Base-by-base conservation (phyloP, 2,888 invertebrate species). In the Tromatobia lineatoria region DNA sequence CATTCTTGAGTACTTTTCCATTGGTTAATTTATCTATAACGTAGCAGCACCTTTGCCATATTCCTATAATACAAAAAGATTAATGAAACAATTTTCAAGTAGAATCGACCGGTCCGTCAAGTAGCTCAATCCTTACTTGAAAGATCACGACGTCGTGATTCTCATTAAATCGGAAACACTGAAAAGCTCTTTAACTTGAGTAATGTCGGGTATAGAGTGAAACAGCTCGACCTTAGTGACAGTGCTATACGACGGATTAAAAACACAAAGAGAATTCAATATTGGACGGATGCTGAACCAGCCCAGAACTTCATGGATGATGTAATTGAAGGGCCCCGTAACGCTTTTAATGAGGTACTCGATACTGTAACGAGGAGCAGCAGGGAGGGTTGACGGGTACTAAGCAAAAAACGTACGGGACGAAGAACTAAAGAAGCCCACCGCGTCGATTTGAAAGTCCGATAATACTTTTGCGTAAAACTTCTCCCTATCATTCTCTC, bases 301-400 rank as follows among this genome's bases (percentile, higher is more conserved):
- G 57, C 29, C 50, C 42, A 47, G 42, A 71, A 47, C 71, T 25
- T 23, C 25, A 75, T 34, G 45, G 11, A 23, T 47, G 86, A 84
- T 88, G 88, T 85, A 88, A 88, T 88, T 87, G 86, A 38, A 91
- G 89, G 88, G 87, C 83, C 77, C 87, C 85, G 87, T 84, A 87
- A 87, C 88, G 90, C 90, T 91, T 47, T 45, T 91, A 90, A 91
- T 90, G 91, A 91, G 91, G 88, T 91, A 88, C 89, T 90, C 83
- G 88, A 89, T 89, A 87, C 87, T 87, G 85, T 86, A 86, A 88
- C 84, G 85, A 87, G 47, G 42, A 45, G 47, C 52, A 52, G n/a
- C 2, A 25, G 64, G 38, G 38, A 67, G 13, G 59, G 45, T 80
- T 78, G 38, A 54, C 25, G 38, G 57, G 66, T 23, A 66, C 34